Percentiles rank a stretch among this genome's conserved stretches.
phyloP scores from a whole-genome alignment of 2,888 invertebrate genomes.

The Drosophila affinis region DNA sequence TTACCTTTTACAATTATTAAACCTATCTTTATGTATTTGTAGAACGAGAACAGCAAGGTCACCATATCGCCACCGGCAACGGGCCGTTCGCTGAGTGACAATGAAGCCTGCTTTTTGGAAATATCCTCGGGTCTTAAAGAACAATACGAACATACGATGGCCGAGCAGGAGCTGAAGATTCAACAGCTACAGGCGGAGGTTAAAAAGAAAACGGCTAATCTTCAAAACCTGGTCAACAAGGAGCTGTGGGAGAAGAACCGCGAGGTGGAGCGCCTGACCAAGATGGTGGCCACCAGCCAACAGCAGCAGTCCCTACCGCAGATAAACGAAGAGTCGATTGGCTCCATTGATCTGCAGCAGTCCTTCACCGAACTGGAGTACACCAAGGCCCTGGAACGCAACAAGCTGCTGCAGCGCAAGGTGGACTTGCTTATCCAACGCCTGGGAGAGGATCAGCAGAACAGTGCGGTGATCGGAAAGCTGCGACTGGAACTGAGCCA shows the following conservation, averaged over 20 bases:
- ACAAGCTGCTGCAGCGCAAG: constrained; percentile 81
- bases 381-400: constrained; percentile 77
- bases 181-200: constrained; percentile 84
- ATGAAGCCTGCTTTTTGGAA: constrained; percentile 76
- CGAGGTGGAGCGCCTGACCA: constrained; percentile 85
- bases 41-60: constrained; percentile 46
- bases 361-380: constrained; percentile 81
- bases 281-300: constrained; percentile 68
- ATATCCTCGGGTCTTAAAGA: constrained; percentile 59
- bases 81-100: constrained; percentile 75
- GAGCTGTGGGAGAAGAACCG: constrained; percentile 86
- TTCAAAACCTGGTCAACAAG: constrained; percentile 85
- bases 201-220: constrained; percentile 82
- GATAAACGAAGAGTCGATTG: constrained; percentile 50
- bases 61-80: constrained; percentile 40
- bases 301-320: constrained; percentile 43
- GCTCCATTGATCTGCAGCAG: constrained; percentile 69
- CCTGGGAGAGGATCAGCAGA: constrained; percentile 65
- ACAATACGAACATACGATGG: constrained; percentile 63
- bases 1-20: background rate
- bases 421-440: constrained; percentile 80
- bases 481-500: constrained; percentile 73
- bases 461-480: constrained; percentile 63
- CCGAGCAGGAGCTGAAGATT: constrained; percentile 85
- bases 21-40: background rate